Conservation (phyloP, 2,888 invertebrate species). For the Hedychridium roseum region DNA sequence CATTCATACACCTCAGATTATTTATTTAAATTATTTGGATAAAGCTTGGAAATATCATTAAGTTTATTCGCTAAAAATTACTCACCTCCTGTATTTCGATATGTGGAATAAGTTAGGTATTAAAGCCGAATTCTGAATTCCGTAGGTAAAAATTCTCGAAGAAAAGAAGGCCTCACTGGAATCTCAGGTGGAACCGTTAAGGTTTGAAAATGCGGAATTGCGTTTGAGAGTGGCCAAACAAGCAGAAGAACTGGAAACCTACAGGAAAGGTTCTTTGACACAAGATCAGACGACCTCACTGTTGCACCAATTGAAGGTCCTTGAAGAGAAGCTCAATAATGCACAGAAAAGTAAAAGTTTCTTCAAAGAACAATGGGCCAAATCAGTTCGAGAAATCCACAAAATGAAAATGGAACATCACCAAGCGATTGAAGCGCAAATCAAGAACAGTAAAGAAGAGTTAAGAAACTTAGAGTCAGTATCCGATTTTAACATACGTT, state of each 20-base stretch:
- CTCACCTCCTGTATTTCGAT: too few species aligned
- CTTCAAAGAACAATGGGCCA: constrained; percentile 81
- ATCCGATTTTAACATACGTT: neutral
- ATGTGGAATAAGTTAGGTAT: neutral
- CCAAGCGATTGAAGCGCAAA: constrained; percentile 66
- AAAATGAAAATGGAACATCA: constrained; percentile 68
- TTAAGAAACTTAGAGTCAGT: constrained; percentile 52
- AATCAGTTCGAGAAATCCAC: constrained; percentile 74
- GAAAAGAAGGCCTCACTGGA: constrained; percentile 47
- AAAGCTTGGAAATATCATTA: neutral
- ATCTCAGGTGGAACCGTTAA: constrained; percentile 45
- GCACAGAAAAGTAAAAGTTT: constrained; percentile 74
- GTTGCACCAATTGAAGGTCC: constrained; percentile 71
- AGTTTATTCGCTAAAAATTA: neutral
- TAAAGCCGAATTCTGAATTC: neutral
- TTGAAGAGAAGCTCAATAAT: constrained; percentile 73
- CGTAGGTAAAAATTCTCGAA: constrained; percentile 37
- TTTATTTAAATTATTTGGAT: neutral
- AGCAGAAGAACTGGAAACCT: constrained; percentile 41
- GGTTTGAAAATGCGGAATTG: constrained; percentile 48
- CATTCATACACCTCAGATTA: neutral
- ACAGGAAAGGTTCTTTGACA: constrained; percentile 69
- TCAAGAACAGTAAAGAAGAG: constrained; percentile 63
- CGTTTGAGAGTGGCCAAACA: constrained; percentile 41
- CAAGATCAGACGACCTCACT: constrained; percentile 74